phyloP scores from a whole-genome alignment of 2,888 invertebrate genomes.

The Desoria tigrina region DNA sequence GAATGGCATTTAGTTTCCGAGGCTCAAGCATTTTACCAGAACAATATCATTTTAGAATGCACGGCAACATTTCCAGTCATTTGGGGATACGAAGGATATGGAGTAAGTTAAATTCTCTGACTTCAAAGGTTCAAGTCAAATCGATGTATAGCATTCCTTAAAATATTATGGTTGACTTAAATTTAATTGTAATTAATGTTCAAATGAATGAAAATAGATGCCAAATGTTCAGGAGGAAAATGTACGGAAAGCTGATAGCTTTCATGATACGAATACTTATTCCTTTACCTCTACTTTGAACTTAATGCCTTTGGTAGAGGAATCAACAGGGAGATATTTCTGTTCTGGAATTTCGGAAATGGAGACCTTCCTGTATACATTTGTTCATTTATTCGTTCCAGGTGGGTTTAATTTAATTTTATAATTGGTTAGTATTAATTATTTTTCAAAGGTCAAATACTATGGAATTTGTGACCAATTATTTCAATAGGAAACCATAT shows the following conservation, averaged over 20 bases:
- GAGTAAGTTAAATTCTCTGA: constrained; percentile 16
- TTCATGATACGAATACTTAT: constrained; percentile 36
- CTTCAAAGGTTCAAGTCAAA: background rate
- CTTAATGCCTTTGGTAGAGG: constrained; percentile 35
- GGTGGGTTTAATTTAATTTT: constrained; percentile 15
- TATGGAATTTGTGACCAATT: background rate
- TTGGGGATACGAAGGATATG: constrained; percentile 35
- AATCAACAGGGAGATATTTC: constrained; percentile 31
- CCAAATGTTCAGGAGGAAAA: constrained; percentile 30
- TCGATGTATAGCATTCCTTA: no score
- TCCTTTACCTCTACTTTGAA: constrained; percentile 26
- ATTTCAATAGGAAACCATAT: constrained; percentile 15
- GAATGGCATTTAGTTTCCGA: constrained; percentile 16
- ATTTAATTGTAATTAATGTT: constrained; percentile 13
- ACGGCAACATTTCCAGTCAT: constrained; percentile 30
- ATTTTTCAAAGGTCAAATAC: background rate
- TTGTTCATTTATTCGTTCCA: constrained; percentile 32
- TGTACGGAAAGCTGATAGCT: constrained; percentile 27
- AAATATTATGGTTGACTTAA: no score
- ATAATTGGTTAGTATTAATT: background rate
- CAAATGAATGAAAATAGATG: constrained; percentile 18
- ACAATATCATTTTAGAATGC: constrained; percentile 39
- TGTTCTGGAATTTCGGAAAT: constrained; percentile 20
- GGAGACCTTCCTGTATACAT: background rate
- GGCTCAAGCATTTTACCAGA: constrained; percentile 18